Conservation (phyloP, 2,888 invertebrate genomes). For the Aethes cnicana region DNA sequence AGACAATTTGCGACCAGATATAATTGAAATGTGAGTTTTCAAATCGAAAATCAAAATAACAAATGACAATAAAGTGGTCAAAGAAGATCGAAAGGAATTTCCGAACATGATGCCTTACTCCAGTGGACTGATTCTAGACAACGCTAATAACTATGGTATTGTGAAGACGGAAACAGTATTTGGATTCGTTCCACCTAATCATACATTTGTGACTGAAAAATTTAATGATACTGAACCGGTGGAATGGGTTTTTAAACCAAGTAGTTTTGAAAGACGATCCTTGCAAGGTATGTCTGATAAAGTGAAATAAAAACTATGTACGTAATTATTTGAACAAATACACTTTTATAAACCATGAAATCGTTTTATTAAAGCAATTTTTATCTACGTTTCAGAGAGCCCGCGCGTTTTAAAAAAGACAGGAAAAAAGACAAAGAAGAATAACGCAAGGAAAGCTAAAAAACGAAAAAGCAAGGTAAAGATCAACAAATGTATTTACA, state of each 20-base stretch:
- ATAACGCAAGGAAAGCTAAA: constrained; percentile 32
- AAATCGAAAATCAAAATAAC: background rate
- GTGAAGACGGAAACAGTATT: constrained; percentile 65
- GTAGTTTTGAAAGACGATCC: constrained; percentile 52
- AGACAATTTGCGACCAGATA: background rate
- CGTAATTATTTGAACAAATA: too few species aligned
- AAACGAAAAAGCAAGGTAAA: constrained; percentile 46
- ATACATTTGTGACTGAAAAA: constrained; percentile 45
- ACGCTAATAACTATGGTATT: constrained; percentile 60
- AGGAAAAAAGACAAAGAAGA: constrained; percentile 36
- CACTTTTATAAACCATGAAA: too few species aligned
- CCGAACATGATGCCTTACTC: constrained; percentile 60
- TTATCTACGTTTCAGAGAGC: background rate
- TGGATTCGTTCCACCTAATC: constrained; percentile 49
- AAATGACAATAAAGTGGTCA: background rate
- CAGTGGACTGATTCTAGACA: constrained; percentile 56
- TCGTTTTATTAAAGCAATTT: background rate
- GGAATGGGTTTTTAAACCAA: constrained; percentile 57
- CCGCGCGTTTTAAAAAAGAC: constrained; percentile 11
- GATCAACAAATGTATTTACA: constrained; percentile 64
- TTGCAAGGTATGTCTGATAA: constrained; percentile 51
- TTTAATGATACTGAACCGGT: constrained; percentile 52
- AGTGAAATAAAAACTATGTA: background rate
- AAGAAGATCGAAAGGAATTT: background rate
- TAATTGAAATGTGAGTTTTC: constrained; percentile 31